phyloP scores from a whole-genome alignment of 64 coral and sea anemone genomes.

The Montipora sp. region DNA sequence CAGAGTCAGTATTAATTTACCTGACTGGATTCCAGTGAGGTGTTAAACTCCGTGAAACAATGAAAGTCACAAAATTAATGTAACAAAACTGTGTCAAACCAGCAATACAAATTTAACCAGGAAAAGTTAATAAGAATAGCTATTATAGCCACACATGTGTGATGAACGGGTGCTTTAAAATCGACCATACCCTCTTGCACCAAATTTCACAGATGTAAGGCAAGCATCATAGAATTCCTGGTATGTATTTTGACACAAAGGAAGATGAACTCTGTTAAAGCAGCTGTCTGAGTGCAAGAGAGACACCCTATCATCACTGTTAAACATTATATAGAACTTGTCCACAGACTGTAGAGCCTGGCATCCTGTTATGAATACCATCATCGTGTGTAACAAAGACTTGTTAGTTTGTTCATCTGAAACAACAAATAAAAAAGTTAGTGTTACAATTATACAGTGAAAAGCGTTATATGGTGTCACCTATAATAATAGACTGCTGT shows the following conservation, averaged over 20 bases:
- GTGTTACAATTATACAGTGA: slow-evolving; percentile 5
- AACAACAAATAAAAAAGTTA: slow-evolving; percentile 14
- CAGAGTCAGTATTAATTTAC: neutral
- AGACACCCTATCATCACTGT: neutral
- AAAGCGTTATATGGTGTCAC: neutral
- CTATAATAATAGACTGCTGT: slow-evolving; percentile 5
- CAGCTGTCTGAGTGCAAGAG: slow-evolving; percentile 48
- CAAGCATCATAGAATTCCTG: slow-evolving; percentile 35
- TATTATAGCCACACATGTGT: slow-evolving; percentile 5
- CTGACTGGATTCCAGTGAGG: slow-evolving; percentile 3
- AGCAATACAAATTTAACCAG: slow-evolving; percentile 13
- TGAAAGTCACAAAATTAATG: slow-evolving; percentile 7
- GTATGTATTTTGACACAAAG: slow-evolving; percentile 29
- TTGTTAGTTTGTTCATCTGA: slow-evolving; percentile 1
- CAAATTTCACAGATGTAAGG: slow-evolving; percentile 18
- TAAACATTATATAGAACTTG: slow-evolving; percentile 14
- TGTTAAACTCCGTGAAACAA: slow-evolving; percentile 5
- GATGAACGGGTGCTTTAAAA: slow-evolving; percentile 35
- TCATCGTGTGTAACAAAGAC: neutral
- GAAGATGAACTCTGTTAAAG: slow-evolving; percentile 33
- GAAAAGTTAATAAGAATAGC: slow-evolving; percentile 6
- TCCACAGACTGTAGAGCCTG: slow-evolving; percentile 11
- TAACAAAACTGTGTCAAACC: slow-evolving; percentile 13
- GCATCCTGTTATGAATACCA: slow-evolving; percentile 1
- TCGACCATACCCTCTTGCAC: slow-evolving; percentile 24